These are phyloP conservation scores for Scaptodrosophila latifasciaeformis DNA, from an alignment of 2,888 invertebrate species.

Conservation along the genomic window DNA sequence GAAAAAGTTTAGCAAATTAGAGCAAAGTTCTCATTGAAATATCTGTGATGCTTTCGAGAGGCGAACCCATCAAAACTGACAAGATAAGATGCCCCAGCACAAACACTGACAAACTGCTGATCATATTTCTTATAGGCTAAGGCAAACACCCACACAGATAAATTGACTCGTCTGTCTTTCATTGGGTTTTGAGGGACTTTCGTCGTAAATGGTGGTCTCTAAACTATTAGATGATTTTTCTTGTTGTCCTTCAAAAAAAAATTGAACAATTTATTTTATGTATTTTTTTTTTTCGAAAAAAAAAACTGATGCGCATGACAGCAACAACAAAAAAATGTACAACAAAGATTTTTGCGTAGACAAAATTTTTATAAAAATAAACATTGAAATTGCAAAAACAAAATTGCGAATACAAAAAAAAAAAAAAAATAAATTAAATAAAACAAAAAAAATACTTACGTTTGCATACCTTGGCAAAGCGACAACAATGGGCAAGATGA, in stretches of 20 bases:
- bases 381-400: constrained; percentile 32
- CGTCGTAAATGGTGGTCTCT: constrained; percentile 10
- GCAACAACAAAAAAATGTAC: constrained; percentile 22
- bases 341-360: constrained; percentile 48
- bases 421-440: constrained; percentile 49
- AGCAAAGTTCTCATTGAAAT: not conserved
- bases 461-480: constrained; percentile 63
- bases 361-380: constrained; percentile 29
- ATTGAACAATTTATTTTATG: constrained; percentile 34
- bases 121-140: constrained; percentile 40
- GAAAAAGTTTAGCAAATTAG: not conserved
- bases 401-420: constrained; percentile 25
- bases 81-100: too few species aligned
- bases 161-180: not conserved
- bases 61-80: too few species aligned
- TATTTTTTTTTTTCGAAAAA: constrained; percentile 29
- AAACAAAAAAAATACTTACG: constrained; percentile 43
- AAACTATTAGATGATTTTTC: constrained; percentile 32
- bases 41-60: too few species aligned
- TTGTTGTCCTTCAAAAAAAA: constrained; percentile 64
- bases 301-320: constrained; percentile 59
- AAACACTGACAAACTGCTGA: constrained; percentile 16
- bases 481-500: constrained; percentile 52
- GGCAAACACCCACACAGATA: constrained; percentile 42
- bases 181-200: constrained; percentile 12